Evolutionary conservation across 2,888 invertebrate genomes (phyloP).

Genomic region (Drosophila fungiperda): DNA sequence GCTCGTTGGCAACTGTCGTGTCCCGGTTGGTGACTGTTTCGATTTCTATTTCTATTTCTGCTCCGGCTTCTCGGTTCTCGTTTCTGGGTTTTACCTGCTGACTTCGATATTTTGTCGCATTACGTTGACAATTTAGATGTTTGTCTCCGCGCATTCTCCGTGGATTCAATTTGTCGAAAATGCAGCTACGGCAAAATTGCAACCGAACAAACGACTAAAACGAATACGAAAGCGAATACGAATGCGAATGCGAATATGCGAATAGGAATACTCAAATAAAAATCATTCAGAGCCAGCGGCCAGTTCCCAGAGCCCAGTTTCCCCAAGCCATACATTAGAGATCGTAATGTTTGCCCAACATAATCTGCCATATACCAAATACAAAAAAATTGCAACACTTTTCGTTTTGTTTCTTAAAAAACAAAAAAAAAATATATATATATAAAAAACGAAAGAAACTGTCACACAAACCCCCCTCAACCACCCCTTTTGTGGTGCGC

Average conservation of each 20-base stretch:
- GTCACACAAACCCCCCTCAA: not conserved
- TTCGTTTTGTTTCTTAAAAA: slow-evolving; percentile 14
- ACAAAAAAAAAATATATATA: not conserved
- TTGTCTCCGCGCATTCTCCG: slow-evolving; percentile 74
- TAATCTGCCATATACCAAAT: slow-evolving; percentile 27
- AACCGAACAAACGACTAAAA: slow-evolving; percentile 22
- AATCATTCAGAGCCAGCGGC: slow-evolving; percentile 29
- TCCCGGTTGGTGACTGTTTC: slow-evolving; percentile 11
- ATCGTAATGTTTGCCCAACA: slow-evolving; percentile 51
- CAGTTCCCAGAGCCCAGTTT: slow-evolving; percentile 2
- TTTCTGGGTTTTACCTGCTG: slow-evolving; percentile 59
- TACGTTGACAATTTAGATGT: slow-evolving; percentile 81
- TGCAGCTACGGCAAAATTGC: slow-evolving; percentile 64
- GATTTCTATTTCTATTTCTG: slow-evolving; percentile 11
- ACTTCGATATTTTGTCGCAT: slow-evolving; percentile 81
- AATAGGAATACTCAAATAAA: slow-evolving; percentile 36
- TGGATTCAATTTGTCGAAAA: slow-evolving; percentile 70
- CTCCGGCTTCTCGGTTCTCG: slow-evolving; percentile 16
- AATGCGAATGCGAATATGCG: not conserved
- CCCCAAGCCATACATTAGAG: slow-evolving; percentile 57
- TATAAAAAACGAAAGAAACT: not conserved
- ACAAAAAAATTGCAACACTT: slow-evolving; percentile 61
- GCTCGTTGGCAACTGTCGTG: not conserved
- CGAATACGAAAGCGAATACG: not conserved
- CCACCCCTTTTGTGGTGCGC: not conserved